Evolutionary conservation across 1,140 invertebrate genomes (phyloP).

Genomic region (Chironomus tepperi): DNA sequence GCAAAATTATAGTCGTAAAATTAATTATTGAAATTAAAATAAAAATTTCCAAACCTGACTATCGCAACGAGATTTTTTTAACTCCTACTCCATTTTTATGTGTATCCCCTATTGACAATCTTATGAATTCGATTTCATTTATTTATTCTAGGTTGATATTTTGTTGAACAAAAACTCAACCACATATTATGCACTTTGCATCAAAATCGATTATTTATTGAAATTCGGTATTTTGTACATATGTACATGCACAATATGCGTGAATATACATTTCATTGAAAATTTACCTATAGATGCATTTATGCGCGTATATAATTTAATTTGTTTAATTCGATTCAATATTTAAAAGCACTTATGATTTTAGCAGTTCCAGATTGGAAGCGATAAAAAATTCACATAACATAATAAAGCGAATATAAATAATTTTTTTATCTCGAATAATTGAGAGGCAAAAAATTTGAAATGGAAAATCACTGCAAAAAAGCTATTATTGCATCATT

Average conservation of each 20-base stretch:
- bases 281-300: too few species aligned
- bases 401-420: not conserved
- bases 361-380: too few species aligned
- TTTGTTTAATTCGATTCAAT: too few species aligned
- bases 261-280: too few species aligned
- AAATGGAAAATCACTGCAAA: not conserved
- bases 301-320: too few species aligned
- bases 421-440: not conserved
- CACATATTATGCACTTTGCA: not conserved
- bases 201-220: constrained; percentile 8
- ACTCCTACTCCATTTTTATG: not conserved
- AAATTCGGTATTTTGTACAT: not conserved
- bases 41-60: not conserved
- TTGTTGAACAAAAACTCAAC: too few species aligned
- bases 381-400: not conserved
- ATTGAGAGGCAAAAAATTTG: not conserved
- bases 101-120: not conserved
- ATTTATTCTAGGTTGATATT: too few species aligned
- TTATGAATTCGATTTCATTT: too few species aligned
- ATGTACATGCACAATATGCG: too few species aligned
- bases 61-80: not conserved
- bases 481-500: not conserved
- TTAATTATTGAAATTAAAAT: not conserved
- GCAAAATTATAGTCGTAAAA: constrained; percentile 1
- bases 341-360: too few species aligned